phyloP scores from a whole-genome alignment of 2,113 vertebrate species.

The Calyptommatus sinebrachiatus region DNA sequence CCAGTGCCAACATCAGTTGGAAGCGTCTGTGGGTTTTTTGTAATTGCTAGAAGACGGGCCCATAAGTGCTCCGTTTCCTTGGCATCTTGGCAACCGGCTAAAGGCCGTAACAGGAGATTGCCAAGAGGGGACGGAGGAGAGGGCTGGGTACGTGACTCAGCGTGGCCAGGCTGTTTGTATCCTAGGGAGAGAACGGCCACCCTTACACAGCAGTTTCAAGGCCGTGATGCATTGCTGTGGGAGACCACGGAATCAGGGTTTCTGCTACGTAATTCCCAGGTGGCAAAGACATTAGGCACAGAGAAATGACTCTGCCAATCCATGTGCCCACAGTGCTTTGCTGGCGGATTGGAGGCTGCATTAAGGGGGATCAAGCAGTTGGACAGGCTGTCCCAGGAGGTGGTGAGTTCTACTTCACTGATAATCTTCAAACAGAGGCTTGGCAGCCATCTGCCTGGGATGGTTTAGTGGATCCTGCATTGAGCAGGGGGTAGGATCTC shows the following conservation, averaged over 20 bases:
- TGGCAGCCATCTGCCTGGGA: no score
- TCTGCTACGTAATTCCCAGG: accelerated
- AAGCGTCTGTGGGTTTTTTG: not conserved
- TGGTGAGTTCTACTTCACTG: no score
- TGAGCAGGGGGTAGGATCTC: no score
- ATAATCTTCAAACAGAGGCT: no score
- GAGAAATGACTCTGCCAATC: not conserved
- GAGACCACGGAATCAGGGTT: no score
- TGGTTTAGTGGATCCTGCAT: no score
- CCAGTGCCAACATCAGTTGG: not conserved
- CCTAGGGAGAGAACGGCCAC: accelerated
- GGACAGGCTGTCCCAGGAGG: no score
- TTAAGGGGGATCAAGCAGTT: no score
- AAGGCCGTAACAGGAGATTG: not conserved
- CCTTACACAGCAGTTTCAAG: not conserved
- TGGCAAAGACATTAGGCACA: not conserved
- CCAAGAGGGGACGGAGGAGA: not conserved
- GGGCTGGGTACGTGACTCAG: not conserved
- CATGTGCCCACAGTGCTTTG: not conserved
- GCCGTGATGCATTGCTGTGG: not conserved
- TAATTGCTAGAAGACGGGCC: not conserved
- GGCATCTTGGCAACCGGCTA: not conserved
- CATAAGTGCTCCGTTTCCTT: not conserved
- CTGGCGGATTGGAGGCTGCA: no score
- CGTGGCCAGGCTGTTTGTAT: not conserved